These are phyloP conservation scores for Perizoma affinitatum DNA, from an alignment of 2,888 invertebrate species.

Conservation along the genomic window DNA sequence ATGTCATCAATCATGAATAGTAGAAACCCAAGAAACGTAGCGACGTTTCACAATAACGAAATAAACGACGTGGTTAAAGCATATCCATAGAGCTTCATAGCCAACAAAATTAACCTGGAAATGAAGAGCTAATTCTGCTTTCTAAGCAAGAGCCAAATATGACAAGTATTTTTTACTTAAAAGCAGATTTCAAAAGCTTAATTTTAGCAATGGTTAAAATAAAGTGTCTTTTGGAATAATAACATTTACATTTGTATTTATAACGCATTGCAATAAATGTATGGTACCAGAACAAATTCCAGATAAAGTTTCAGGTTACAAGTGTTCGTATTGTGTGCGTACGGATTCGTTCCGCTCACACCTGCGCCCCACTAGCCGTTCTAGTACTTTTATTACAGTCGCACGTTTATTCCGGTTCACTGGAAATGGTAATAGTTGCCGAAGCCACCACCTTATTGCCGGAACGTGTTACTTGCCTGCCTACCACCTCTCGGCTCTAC, in stretches of 20 bases:
- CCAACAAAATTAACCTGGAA: too few species aligned
- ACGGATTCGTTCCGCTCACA: slow-evolving; percentile 37
- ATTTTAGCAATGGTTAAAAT: too few species aligned
- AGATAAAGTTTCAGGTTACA: slow-evolving; percentile 29
- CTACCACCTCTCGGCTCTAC: slow-evolving; percentile 31
- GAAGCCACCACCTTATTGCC: slow-evolving; percentile 54
- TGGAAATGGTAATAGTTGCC: slow-evolving; percentile 63
- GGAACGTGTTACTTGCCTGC: slow-evolving; percentile 51
- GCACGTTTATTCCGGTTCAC: slow-evolving; percentile 68
- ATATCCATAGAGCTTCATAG: too few species aligned
- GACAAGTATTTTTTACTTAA: too few species aligned
- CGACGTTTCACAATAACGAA: too few species aligned
- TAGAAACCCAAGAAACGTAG: too few species aligned
- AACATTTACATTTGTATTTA: background rate
- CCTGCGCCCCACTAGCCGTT: slow-evolving; percentile 40
- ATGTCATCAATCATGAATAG: too few species aligned
- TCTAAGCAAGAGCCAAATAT: too few species aligned
- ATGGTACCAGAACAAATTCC: slow-evolving; percentile 28
- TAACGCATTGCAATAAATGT: slow-evolving; percentile 19
- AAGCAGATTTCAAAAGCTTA: too few species aligned
- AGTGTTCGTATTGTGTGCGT: slow-evolving; percentile 31
- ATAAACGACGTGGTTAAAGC: too few species aligned
- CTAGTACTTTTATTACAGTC: slow-evolving; percentile 48
- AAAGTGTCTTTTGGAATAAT: too few species aligned
- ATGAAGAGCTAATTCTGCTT: too few species aligned